Conservation (phyloP, 2,797 vertebrate genomes). For the Crocidura indochinensis region DNA sequence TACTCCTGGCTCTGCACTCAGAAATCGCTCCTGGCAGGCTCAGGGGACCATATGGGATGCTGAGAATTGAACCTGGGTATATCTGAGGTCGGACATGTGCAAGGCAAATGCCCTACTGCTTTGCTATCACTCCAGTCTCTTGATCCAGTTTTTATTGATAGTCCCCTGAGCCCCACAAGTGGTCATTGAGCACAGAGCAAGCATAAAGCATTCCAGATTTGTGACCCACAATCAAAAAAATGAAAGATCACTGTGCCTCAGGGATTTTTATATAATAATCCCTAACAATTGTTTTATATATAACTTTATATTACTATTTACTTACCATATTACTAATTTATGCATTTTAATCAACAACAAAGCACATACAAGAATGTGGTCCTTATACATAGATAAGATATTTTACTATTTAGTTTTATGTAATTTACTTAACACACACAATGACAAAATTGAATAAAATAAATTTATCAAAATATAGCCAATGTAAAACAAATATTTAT, state of each 20-base stretch:
- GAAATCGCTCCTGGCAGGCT: too few relatives aligned
- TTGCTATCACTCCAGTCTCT: too few relatives aligned
- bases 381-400: background rate
- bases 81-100: too few relatives aligned
- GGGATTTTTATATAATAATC: too few relatives aligned
- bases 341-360: background rate
- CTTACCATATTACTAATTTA: too few relatives aligned
- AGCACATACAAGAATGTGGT: background rate
- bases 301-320: background rate
- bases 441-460: background rate
- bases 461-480: background rate
- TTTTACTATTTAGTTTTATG: background rate
- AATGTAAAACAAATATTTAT: too few relatives aligned
- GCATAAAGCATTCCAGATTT: background rate
- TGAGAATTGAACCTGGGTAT: too few relatives aligned
- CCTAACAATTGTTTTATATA: background rate
- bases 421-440: background rate
- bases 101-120: too few relatives aligned
- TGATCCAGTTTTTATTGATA: too few relatives aligned
- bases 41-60: too few relatives aligned
- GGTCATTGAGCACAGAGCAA: background rate
- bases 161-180: too few relatives aligned
- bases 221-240: background rate
- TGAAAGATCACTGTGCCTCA: background rate
- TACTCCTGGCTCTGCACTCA: too few relatives aligned